A percentile compares a stretch with the other conserved stretches of the same genome.
Evolutionary conservation across 2,797 vertebrate species (phyloP).

Genomic region (Gymnodraco acuticeps): DNA sequence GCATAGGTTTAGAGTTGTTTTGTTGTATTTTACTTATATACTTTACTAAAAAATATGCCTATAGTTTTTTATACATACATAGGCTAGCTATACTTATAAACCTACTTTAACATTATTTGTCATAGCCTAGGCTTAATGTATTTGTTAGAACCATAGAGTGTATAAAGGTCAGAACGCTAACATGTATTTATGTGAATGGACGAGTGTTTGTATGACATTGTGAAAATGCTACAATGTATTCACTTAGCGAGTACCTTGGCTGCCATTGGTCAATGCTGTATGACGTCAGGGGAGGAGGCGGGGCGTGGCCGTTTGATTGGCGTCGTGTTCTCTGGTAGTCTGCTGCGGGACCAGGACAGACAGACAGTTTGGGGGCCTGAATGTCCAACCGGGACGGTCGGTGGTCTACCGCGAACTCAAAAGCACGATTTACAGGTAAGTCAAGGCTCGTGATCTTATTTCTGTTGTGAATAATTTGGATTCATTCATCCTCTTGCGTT

Average conservation of each 20-base stretch:
- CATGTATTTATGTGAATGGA: conserved; percentile 52
- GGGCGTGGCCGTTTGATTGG: conserved; percentile 74
- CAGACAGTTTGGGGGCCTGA: conserved; percentile 75
- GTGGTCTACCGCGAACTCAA: conserved; percentile 54
- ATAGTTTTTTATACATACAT: too few relatives aligned
- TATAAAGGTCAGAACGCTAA: not conserved
- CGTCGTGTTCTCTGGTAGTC: conserved; percentile 75
- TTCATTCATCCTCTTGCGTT: conserved; percentile 18
- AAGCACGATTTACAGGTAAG: conserved; percentile 72
- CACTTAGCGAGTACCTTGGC: not conserved
- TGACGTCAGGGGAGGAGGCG: conserved; percentile 61
- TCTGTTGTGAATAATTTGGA: not conserved
- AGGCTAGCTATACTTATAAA: too few relatives aligned
- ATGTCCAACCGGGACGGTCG: conserved; percentile 76
- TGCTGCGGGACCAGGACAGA: conserved; percentile 81
- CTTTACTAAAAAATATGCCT: too few relatives aligned
- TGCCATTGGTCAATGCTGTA: conserved; percentile 55
- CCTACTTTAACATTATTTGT: not conserved
- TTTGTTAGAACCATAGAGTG: not conserved
- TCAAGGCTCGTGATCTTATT: not conserved
- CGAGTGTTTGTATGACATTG: not conserved
- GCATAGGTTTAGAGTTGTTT: not conserved
- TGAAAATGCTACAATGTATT: conserved; percentile 26
- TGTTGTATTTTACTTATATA: not conserved
- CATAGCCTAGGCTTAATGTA: not conserved